Percentiles rank a stretch among this genome's conserved stretches.
These are phyloP conservation scores for Cantharis lateralis DNA, from an alignment of 2,888 invertebrate species.

Conservation along the genomic window DNA sequence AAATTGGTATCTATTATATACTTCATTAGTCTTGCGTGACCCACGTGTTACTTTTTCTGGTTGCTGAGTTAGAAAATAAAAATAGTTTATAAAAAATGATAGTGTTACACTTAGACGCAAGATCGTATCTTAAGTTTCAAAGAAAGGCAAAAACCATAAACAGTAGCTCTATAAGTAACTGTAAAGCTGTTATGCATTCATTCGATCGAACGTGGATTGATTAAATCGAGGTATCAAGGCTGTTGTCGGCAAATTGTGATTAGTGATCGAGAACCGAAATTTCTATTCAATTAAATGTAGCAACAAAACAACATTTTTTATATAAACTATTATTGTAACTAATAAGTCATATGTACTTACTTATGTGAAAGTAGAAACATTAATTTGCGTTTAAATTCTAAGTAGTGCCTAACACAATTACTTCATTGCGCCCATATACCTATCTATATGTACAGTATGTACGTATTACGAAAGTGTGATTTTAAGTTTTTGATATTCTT, in stretches of 20 bases:
- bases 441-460: too few species aligned
- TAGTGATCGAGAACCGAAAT: background rate
- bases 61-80: background rate
- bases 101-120: background rate
- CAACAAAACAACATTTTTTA: conserved; percentile 4
- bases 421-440: conserved; percentile 1
- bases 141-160: conserved; percentile 2
- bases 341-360: conserved; percentile 5
- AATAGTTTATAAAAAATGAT: background rate
- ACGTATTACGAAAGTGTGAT: conserved; percentile 5
- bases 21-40: background rate
- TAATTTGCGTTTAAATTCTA: background rate
- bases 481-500: conserved; percentile 4
- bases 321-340: conserved; percentile 5
- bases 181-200: background rate
- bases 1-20: background rate
- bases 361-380: conserved; percentile 12
- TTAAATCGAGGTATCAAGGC: background rate
- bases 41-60: background rate
- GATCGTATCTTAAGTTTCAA: background rate
- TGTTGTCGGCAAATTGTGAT: background rate
- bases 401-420: conserved; percentile 6
- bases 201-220: background rate
- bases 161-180: background rate
- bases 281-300: conserved; percentile 1